phyloP scores from a whole-genome alignment of 2,888 invertebrate species.

The Oligia fasciuncula region DNA sequence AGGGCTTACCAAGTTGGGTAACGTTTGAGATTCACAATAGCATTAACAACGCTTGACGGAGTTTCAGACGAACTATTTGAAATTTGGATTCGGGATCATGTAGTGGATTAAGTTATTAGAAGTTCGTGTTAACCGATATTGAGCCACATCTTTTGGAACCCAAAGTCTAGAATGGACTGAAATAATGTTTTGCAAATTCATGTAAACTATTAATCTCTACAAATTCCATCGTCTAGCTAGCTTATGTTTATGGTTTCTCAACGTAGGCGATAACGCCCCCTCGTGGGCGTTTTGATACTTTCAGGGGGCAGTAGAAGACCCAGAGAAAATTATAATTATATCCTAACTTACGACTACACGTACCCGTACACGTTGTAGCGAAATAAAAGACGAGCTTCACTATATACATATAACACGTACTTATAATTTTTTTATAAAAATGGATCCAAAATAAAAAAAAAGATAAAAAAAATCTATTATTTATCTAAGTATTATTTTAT shows the following conservation, averaged over 20 bases:
- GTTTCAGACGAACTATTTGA: constrained; percentile 31
- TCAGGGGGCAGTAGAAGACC: background rate
- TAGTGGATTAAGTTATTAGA: constrained; percentile 32
- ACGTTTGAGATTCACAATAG: constrained; percentile 31
- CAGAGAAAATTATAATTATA: background rate
- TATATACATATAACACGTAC: too few species aligned
- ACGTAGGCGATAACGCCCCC: background rate
- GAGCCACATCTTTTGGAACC: background rate
- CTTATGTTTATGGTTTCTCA: background rate
- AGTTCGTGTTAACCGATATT: constrained; percentile 13
- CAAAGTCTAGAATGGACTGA: background rate
- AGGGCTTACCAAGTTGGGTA: constrained; percentile 23
- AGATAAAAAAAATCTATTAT: too few species aligned
- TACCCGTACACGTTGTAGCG: too few species aligned
- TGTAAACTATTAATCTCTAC: constrained; percentile 13
- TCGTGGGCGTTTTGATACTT: background rate
- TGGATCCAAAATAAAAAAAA: too few species aligned
- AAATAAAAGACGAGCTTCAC: too few species aligned
- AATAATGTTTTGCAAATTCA: constrained; percentile 8
- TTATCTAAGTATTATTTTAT: too few species aligned
- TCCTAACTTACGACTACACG: too few species aligned
- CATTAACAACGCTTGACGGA: constrained; percentile 50
- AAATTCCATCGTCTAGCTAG: background rate
- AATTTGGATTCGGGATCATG: constrained; percentile 11
- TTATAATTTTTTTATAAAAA: too few species aligned